phyloP scores from a whole-genome alignment of 2,113 vertebrate species.

The Promerops cafer region DNA sequence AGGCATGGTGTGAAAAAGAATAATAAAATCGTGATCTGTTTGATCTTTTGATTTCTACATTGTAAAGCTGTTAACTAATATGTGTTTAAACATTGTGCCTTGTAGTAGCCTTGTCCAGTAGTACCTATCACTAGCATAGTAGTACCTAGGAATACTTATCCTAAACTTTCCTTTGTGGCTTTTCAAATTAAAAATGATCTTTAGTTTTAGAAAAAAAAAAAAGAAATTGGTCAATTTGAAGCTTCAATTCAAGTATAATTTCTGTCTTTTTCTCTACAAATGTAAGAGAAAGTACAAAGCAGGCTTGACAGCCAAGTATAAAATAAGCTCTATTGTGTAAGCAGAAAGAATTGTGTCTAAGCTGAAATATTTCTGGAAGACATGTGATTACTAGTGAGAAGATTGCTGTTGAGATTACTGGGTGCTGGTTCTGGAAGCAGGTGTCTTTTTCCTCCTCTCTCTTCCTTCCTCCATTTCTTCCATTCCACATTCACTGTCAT shows the following conservation, averaged over 20 bases:
- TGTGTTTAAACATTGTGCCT: background rate
- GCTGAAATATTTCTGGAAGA: background rate
- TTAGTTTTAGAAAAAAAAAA: background rate
- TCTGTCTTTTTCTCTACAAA: background rate
- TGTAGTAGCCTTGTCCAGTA: background rate
- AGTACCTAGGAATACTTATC: background rate
- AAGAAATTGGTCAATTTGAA: too few species aligned
- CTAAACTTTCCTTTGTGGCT: background rate
- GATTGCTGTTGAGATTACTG: background rate
- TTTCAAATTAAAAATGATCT: background rate
- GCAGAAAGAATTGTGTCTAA: background rate
- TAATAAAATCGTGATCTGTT: background rate
- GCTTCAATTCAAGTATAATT: background rate
- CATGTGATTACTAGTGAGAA: background rate
- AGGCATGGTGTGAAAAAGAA: background rate
- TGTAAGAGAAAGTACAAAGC: background rate
- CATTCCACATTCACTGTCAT: background rate
- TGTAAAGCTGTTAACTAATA: background rate
- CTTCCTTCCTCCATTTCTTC: background rate
- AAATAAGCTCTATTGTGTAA: background rate
- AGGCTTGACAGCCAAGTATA: background rate
- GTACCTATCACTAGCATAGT: background rate
- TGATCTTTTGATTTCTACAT: background rate
- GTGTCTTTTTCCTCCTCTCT: background rate
- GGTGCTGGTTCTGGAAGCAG: background rate